Evolutionary conservation across 1,140 invertebrate species (phyloP), one percentile per base, ranked within the genome.

Genomic region (Venturia canescens): DNA sequence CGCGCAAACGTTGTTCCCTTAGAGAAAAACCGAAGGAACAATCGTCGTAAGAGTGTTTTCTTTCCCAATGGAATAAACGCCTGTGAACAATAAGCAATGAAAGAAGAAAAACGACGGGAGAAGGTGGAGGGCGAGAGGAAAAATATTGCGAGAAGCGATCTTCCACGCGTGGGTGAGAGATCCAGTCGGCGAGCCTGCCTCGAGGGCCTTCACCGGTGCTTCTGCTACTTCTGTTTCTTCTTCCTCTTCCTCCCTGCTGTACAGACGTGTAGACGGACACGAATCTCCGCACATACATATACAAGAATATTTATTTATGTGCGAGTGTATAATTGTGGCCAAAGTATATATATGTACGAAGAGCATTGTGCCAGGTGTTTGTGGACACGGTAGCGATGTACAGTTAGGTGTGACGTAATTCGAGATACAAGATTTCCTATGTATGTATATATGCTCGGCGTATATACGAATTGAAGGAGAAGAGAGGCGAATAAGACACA

Each of bases 321-420:
- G 21, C 11, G 21, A n/a, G 21, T 57, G 53, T 57, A 57, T 57
- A 57, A 57, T 57, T 57, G 53, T 57, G 9, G 53, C 5, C 13
- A 44, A 44, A 44, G 38, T 44, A 57, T 9, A 9, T 29, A 27
- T 66, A 29, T 66, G 9, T 4, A 27, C 27, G 13, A 5, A 66
- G 27, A 23, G 23, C 67, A 34, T 76, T 31, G 4, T 31, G 44
- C 60, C 71, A 75, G 71, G 50, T 75, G 71, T 27, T 57, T 4
- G 84, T 31, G 78, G 38, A 44, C 38, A 44, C 83, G 74, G 67
- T 82, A 82, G 78, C 79, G 72, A 31, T 83, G 83, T 85, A 88
- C 86, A 85, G 79, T 84, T 82, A 83, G 84, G 38, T 67, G 82
- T 89, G 87, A 89, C 85, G 88, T 82, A 88, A 89, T 74, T 63